Evolutionary conservation across 2,797 vertebrate species (phyloP).

Genomic region (Calcarius lapponicus): DNA sequence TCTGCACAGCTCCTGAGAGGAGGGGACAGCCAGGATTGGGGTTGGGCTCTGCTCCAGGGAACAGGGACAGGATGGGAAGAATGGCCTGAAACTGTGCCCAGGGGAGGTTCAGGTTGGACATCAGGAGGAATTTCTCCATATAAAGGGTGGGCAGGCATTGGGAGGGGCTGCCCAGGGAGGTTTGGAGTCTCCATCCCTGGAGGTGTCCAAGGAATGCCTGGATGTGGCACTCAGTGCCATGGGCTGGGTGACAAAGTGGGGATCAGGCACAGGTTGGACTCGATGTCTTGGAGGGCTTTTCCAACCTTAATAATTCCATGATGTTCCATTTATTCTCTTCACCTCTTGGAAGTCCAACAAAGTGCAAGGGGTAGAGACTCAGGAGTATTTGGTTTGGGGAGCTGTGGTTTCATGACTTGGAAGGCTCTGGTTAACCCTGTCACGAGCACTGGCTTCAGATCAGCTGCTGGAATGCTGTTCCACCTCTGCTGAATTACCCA

Average conservation of each 20-base stretch:
- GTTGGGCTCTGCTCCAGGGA: rapidly evolving
- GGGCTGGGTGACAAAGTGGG: neutral
- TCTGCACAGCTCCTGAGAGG: neutral
- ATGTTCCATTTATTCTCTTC: neutral
- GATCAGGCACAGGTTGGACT: rapidly evolving
- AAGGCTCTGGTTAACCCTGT: neutral
- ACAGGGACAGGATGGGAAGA: neutral
- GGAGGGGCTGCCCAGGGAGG: neutral
- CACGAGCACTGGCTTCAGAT: neutral
- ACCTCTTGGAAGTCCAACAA: neutral
- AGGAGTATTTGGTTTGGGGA: neutral
- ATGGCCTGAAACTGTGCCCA: rapidly evolving
- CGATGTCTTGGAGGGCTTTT: rapidly evolving
- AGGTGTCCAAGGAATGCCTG: neutral
- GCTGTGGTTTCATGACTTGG: neutral
- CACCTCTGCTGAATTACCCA: neutral
- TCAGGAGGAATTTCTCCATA: rapidly evolving
- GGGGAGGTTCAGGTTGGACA: rapidly evolving
- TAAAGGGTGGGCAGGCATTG: rapidly evolving
- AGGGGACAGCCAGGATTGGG: neutral
- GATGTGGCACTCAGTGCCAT: rapidly evolving
- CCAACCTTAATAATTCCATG: neutral
- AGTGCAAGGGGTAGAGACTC: neutral
- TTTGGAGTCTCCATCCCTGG: neutral
- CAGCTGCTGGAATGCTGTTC: neutral